These are phyloP conservation scores for Stegostoma tigrinum DNA, from an alignment of 2,113 vertebrate species.

Conservation along the genomic window DNA sequence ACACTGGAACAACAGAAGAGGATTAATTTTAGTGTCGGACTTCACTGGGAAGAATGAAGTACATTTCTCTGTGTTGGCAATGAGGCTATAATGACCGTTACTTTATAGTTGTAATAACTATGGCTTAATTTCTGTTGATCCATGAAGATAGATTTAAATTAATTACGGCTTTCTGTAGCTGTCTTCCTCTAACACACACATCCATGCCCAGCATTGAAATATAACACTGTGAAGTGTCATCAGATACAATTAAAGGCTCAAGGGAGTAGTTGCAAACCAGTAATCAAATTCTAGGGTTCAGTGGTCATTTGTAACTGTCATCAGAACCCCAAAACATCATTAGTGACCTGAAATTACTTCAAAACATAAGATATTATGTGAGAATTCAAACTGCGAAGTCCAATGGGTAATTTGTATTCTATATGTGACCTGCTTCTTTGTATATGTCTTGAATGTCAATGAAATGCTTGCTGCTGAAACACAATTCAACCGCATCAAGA, in stretches of 20 bases:
- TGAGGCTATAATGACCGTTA: background rate
- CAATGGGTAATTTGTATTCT: background rate
- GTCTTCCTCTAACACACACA: background rate
- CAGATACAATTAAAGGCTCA: background rate
- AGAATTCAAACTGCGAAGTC: background rate
- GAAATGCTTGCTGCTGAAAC: background rate
- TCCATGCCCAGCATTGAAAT: background rate
- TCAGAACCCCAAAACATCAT: background rate
- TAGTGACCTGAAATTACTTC: background rate
- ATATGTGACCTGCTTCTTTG: background rate
- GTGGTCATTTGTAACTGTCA: conserved; percentile 11
- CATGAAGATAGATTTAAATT: background rate
- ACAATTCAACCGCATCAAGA: background rate
- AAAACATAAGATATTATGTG: background rate
- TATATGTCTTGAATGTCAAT: conserved; percentile 7
- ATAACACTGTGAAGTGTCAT: background rate
- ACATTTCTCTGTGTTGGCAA: background rate
- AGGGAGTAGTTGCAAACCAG: background rate
- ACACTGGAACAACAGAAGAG: too few relatives aligned
- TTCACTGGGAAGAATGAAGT: background rate
- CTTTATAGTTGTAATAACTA: background rate
- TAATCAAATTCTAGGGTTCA: background rate
- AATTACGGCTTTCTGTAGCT: background rate
- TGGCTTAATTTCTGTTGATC: background rate
- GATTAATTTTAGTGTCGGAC: background rate